Conservation (phyloP, 1,140 invertebrate genomes). For the Holotrichia oblita region DNA sequence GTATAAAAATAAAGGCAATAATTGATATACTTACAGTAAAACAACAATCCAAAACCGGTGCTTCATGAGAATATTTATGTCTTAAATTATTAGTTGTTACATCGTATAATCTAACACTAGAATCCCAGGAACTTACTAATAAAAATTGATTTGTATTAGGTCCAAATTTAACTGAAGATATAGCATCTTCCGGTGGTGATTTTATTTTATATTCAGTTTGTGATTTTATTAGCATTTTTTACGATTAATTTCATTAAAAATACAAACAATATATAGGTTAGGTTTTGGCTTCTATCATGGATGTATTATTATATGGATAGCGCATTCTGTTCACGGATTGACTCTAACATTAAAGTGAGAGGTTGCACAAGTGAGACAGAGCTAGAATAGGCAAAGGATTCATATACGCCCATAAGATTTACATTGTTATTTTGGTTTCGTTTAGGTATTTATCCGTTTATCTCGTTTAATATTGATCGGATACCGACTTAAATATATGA, state of each 20-base stretch:
- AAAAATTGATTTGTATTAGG: slow-evolving; percentile 93
- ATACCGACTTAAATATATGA: no score
- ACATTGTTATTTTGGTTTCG: no score
- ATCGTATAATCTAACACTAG: slow-evolving; percentile 91
- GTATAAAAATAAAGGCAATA: slow-evolving; percentile 41
- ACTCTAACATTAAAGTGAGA: no score
- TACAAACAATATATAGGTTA: background rate
- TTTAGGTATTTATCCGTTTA: no score
- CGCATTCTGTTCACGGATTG: no score
- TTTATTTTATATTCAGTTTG: slow-evolving; percentile 91
- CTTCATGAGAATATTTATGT: slow-evolving; percentile 86
- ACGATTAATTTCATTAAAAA: background rate
- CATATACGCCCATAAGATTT: no score
- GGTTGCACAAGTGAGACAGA: no score
- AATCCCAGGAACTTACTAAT: slow-evolving; percentile 95
- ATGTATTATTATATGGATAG: no score
- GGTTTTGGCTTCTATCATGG: no score
- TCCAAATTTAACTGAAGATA: slow-evolving; percentile 94
- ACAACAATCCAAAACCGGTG: slow-evolving; percentile 91
- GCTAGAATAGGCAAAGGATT: no score
- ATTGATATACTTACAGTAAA: slow-evolving; percentile 78
- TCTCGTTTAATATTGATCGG: no score
- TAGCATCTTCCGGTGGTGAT: slow-evolving; percentile 87
- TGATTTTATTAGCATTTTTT: slow-evolving; percentile 61
- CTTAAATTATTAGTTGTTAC: slow-evolving; percentile 86